Evolutionary conservation across 2,888 invertebrate species (phyloP).

Genomic region (Schizaphis graminum): DNA sequence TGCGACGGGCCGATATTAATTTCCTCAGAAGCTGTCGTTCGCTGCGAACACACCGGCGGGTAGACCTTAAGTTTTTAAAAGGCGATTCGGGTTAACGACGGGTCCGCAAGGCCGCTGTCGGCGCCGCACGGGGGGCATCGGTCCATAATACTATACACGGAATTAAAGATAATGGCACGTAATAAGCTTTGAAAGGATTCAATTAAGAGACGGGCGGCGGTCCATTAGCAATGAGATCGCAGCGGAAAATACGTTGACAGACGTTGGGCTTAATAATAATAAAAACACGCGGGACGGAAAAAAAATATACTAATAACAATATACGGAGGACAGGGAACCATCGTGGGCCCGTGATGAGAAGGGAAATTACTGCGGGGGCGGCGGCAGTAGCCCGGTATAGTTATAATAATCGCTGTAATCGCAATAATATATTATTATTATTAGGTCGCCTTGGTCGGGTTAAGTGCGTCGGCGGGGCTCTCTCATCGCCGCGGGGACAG

Average conservation of each 20-base stretch:
- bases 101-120: neutral
- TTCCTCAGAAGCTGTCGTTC: slow-evolving; percentile 8
- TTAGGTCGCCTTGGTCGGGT: slow-evolving; percentile 30
- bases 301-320: slow-evolving; percentile 29
- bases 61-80: slow-evolving; percentile 47
- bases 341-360: no score
- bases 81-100: slow-evolving; percentile 58
- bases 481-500: slow-evolving; percentile 12
- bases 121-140: neutral
- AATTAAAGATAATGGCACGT: slow-evolving; percentile 64
- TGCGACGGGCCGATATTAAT: slow-evolving; percentile 3
- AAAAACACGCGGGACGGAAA: neutral
- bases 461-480: slow-evolving; percentile 20
- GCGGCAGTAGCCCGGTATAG: neutral
- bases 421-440: slow-evolving; percentile 42
- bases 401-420: slow-evolving; percentile 28
- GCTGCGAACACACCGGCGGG: neutral
- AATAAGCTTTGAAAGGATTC: slow-evolving; percentile 64
- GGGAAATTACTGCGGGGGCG: neutral
- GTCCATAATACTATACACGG: neutral
- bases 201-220: slow-evolving; percentile 60
- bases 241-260: slow-evolving; percentile 52
- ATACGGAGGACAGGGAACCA: neutral
- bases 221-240: slow-evolving; percentile 56
- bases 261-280: slow-evolving; percentile 55